phyloP scores from a whole-genome alignment of 2,888 invertebrate genomes.

The Trissolcus brochymenae region DNA sequence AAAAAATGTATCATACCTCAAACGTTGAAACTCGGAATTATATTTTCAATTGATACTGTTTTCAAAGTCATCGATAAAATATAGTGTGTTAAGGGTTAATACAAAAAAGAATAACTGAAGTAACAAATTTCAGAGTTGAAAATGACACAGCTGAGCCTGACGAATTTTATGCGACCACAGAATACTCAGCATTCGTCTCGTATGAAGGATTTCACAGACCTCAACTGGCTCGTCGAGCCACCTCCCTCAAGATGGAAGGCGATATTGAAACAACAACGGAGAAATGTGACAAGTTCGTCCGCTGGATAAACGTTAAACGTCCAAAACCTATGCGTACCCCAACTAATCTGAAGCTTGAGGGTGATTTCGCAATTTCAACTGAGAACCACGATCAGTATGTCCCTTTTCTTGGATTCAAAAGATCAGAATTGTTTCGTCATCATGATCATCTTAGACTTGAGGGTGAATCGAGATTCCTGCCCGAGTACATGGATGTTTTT shows the following conservation, averaged over 20 bases:
- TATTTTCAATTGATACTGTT: no score
- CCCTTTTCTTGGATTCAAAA: constrained; percentile 74
- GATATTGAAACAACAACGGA: constrained; percentile 77
- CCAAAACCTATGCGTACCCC: constrained; percentile 75
- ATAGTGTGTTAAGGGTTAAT: no score
- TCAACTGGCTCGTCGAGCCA: constrained; percentile 75
- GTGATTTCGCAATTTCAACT: constrained; percentile 76
- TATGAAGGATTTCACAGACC: constrained; percentile 76
- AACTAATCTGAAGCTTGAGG: constrained; percentile 78
- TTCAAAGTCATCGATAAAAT: no score
- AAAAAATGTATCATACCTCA: no score
- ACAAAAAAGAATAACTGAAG: neutral
- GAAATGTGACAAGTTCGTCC: constrained; percentile 76
- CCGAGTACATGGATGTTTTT: constrained; percentile 76
- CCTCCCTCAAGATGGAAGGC: constrained; percentile 78
- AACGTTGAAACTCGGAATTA: no score
- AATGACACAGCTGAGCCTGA: constrained; percentile 66
- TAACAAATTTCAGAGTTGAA: constrained; percentile 58
- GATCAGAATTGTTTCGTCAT: constrained; percentile 74
- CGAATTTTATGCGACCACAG: constrained; percentile 73
- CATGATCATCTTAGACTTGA: constrained; percentile 77
- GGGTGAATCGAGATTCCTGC: constrained; percentile 76
- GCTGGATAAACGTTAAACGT: constrained; percentile 72
- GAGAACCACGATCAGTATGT: constrained; percentile 76
- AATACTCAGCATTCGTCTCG: constrained; percentile 77